A percentile compares a stretch with the other conserved stretches of the same genome.
phyloP scores from a whole-genome alignment of 1,140 invertebrate genomes.

The Solenopsis invicta region DNA sequence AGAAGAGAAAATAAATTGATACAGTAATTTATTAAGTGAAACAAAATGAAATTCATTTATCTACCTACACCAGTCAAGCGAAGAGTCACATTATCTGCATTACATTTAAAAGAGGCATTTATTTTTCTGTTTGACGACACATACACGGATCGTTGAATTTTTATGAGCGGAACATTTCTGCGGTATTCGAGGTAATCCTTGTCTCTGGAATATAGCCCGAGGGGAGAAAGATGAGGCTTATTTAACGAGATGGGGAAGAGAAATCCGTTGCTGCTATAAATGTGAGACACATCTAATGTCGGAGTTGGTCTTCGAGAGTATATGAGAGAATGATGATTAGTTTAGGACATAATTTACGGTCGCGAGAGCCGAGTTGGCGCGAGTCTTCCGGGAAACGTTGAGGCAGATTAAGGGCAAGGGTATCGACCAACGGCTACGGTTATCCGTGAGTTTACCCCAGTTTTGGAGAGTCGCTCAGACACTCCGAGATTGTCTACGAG shows the following conservation, averaged over 20 bases:
- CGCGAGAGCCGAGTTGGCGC: slow-evolving; percentile 3
- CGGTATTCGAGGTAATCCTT: background rate
- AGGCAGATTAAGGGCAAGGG: slow-evolving; percentile 36
- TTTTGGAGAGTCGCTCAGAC: slow-evolving; percentile 28
- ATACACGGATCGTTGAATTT: background rate
- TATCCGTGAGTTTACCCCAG: slow-evolving; percentile 47
- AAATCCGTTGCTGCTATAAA: slow-evolving; percentile 40
- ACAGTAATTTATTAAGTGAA: background rate
- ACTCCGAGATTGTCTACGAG: slow-evolving; percentile 23
- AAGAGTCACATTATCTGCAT: background rate
- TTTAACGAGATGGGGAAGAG: slow-evolving; percentile 21
- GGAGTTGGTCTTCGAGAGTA: background rate
- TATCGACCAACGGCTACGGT: slow-evolving; percentile 36
- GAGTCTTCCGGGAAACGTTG: slow-evolving; percentile 36
- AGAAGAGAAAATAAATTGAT: background rate
- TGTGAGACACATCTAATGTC: slow-evolving; percentile 3
- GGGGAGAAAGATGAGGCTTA: slow-evolving; percentile 26
- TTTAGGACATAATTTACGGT: slow-evolving; percentile 43
- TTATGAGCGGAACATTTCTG: background rate
- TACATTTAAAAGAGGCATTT: background rate
- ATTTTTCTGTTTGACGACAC: background rate
- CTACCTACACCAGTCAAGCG: background rate
- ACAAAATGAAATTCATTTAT: background rate
- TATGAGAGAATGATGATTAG: slow-evolving; percentile 48
- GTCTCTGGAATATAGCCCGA: background rate